Conservation (phyloP, 2,888 invertebrate genomes). For the Tholera decimalis region DNA sequence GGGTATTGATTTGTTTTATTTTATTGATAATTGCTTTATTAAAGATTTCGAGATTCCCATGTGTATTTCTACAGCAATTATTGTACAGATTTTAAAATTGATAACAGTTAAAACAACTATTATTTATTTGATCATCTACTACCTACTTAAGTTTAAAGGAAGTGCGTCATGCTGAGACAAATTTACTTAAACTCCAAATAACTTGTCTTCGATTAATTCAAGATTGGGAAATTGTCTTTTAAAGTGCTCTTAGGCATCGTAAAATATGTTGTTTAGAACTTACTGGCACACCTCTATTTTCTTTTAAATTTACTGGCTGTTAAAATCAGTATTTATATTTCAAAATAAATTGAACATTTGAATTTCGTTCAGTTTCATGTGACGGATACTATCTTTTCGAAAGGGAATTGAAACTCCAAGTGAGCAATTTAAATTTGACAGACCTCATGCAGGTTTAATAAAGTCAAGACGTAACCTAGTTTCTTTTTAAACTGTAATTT, state of each 20-base stretch:
- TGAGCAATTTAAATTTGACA: background rate
- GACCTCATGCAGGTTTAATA: background rate
- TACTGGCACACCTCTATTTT: background rate
- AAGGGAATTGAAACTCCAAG: background rate
- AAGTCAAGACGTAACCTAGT: background rate
- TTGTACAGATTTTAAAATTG: background rate
- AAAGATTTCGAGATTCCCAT: background rate
- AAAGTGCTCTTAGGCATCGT: background rate
- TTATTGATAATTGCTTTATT: conserved; percentile 1
- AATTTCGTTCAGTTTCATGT: background rate
- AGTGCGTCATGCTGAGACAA: conserved; percentile 21
- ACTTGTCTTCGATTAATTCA: conserved; percentile 24
- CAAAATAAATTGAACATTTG: too few species aligned
- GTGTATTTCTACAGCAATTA: background rate
- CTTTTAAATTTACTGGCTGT: background rate
- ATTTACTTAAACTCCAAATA: conserved; percentile 16
- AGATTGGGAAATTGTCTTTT: background rate
- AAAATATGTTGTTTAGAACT: conserved; percentile 1
- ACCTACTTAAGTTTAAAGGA: background rate
- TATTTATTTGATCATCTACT: conserved; percentile 2
- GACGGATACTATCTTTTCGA: too few species aligned
- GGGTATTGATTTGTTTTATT: conserved; percentile 9
- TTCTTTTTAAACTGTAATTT: too few species aligned
- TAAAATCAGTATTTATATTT: background rate
- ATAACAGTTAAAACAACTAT: conserved; percentile 6